Conservation (phyloP, 2,113 vertebrate species). For the Heterotis niloticus region DNA sequence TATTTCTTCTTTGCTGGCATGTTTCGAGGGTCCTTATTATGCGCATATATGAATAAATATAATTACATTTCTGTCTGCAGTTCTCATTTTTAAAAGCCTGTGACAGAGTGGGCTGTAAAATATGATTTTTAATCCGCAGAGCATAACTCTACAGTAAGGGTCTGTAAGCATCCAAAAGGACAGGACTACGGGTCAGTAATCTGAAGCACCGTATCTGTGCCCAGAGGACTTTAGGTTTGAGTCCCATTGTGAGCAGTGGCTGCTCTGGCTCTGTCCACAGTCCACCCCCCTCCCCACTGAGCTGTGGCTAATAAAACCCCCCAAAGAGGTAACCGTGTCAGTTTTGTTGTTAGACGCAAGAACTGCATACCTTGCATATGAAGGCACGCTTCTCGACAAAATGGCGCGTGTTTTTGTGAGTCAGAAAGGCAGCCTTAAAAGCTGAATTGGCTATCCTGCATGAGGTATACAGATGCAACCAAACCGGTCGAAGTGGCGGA, state of each 20-base stretch:
- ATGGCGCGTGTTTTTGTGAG: too few species aligned
- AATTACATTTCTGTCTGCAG: not conserved
- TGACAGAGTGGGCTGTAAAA: not conserved
- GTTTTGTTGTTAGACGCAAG: too few species aligned
- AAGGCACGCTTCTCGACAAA: too few species aligned
- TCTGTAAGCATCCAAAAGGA: not conserved
- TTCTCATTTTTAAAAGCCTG: not conserved
- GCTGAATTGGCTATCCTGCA: not conserved
- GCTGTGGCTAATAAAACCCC: too few species aligned
- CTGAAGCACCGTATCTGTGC: not conserved
- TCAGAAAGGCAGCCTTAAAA: not conserved
- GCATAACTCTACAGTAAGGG: not conserved
- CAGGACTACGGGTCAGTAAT: not conserved
- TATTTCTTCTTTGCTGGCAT: not conserved
- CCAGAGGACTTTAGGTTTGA: not conserved
- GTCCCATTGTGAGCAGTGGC: not conserved
- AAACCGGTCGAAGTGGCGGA: too few species aligned
- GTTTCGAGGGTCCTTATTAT: not conserved
- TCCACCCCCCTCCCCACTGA: too few species aligned
- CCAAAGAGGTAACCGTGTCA: too few species aligned
- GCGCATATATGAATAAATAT: conserved; percentile 4
- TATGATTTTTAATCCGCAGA: not conserved
- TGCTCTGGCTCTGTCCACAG: not conserved
- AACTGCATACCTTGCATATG: too few species aligned
- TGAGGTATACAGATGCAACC: not conserved